These are phyloP conservation scores for Drosophila grimshawi DNA, from an alignment of 1,140 invertebrate species.

Conservation along the genomic window DNA sequence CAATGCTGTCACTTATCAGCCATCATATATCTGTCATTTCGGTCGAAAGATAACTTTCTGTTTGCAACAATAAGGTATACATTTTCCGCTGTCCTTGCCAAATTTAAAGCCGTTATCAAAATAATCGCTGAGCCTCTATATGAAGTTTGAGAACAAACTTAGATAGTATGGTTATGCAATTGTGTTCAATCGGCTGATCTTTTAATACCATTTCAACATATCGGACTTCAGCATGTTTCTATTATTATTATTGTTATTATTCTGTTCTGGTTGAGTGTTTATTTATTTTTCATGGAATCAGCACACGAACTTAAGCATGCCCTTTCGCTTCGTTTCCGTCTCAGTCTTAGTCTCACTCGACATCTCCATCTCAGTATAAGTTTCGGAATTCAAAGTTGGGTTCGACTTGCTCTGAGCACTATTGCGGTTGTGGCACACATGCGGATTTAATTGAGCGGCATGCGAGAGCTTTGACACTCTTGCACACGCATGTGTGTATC, in stretches of 20 bases:
- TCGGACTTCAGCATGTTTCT: conserved; percentile 10
- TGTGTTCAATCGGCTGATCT: too few relatives aligned
- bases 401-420: conserved; percentile 17
- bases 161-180: too few relatives aligned
- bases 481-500: conserved; percentile 33
- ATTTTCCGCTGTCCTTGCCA: too few relatives aligned
- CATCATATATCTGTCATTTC: too few relatives aligned
- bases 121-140: too few relatives aligned
- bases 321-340: neutral
- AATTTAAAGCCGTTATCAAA: too few relatives aligned
- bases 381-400: conserved; percentile 20
- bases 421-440: conserved; percentile 19
- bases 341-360: neutral
- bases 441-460: conserved; percentile 49
- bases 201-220: neutral
- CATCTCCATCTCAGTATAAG: neutral
- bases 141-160: too few relatives aligned
- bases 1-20: too few relatives aligned
- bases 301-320: conserved; percentile 35
- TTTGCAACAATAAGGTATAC: too few relatives aligned
- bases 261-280: conserved; percentile 5
- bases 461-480: conserved; percentile 39
- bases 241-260: neutral
- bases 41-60: too few relatives aligned
- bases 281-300: conserved; percentile 44